Evolutionary conservation across 2,113 vertebrate genomes (phyloP).

Genomic region (Rhinopomastus cyanomelas): DNA sequence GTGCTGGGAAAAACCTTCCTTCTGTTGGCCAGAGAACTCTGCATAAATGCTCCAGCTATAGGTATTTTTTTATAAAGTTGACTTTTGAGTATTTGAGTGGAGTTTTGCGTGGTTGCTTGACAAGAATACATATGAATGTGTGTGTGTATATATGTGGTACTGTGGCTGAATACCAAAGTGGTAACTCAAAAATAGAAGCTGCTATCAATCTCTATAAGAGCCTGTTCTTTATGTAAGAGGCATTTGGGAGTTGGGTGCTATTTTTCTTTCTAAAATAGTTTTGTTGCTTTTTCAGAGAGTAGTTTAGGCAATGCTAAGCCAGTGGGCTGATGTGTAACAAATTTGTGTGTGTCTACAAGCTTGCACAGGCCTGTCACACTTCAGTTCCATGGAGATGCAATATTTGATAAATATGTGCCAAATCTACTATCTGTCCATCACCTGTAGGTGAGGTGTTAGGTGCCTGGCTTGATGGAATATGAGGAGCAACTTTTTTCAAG

Average conservation of each 20-base stretch:
- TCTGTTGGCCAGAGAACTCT: conserved; percentile 90
- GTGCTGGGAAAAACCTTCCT: conserved; percentile 93
- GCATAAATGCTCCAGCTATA: conserved; percentile 96
- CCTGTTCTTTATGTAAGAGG: neutral
- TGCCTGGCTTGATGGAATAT: conserved; percentile 8
- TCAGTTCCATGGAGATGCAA: neutral
- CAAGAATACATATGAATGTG: neutral
- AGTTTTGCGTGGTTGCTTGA: neutral
- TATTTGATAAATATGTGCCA: conserved; percentile 6
- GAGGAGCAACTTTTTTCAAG: neutral
- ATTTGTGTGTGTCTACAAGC: neutral
- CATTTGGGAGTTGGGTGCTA: neutral
- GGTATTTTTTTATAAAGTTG: conserved; percentile 76
- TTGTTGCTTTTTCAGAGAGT: neutral
- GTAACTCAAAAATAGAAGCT: neutral
- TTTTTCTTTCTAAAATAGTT: conserved; percentile 16
- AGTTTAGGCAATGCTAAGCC: neutral
- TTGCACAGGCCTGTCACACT: neutral
- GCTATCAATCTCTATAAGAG: neutral
- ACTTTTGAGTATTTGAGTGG: neutral
- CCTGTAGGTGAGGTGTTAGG: neutral
- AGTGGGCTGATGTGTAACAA: neutral
- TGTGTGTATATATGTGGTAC: neutral
- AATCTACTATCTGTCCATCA: neutral
- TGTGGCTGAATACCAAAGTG: neutral